A percentile compares a stretch with the other conserved stretches of the same genome.
Conservation (phyloP, 2,888 invertebrate genomes). For the Pedicia rivosa region DNA sequence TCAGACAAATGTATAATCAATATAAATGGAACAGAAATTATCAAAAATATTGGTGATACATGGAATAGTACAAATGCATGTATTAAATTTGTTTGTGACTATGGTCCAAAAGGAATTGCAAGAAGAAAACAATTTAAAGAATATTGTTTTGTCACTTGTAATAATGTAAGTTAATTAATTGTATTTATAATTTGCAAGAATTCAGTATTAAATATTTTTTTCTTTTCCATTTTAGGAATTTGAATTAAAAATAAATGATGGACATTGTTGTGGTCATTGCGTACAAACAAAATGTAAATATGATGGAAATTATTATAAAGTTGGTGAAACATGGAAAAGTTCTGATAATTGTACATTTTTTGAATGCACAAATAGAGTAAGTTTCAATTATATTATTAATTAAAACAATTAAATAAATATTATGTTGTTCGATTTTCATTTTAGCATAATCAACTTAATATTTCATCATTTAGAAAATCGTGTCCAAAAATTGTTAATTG, state of each 20-base stretch:
- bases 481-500: constrained; percentile 23
- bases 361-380: constrained; percentile 18
- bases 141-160: constrained; percentile 22
- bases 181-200: not conserved
- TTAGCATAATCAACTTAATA: constrained; percentile 12
- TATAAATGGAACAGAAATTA: constrained; percentile 11
- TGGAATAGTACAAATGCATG: constrained; percentile 25
- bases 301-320: constrained; percentile 19
- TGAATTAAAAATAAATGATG: constrained; percentile 18
- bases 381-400: not conserved
- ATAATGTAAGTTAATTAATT: constrained; percentile 19
- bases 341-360: constrained; percentile 23
- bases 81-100: constrained; percentile 20
- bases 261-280: constrained; percentile 27
- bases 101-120: constrained; percentile 15
- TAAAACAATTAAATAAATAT: not conserved
- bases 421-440: not conserved
- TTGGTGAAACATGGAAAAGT: constrained; percentile 28
- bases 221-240: constrained; percentile 18
- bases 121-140: constrained; percentile 17
- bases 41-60: constrained; percentile 21
- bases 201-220: not conserved
- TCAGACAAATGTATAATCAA: constrained; percentile 27
- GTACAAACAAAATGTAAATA: constrained; percentile 25
- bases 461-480: constrained; percentile 23